Conservation (phyloP, 2,113 vertebrate species). For the Hucho hucho region DNA sequence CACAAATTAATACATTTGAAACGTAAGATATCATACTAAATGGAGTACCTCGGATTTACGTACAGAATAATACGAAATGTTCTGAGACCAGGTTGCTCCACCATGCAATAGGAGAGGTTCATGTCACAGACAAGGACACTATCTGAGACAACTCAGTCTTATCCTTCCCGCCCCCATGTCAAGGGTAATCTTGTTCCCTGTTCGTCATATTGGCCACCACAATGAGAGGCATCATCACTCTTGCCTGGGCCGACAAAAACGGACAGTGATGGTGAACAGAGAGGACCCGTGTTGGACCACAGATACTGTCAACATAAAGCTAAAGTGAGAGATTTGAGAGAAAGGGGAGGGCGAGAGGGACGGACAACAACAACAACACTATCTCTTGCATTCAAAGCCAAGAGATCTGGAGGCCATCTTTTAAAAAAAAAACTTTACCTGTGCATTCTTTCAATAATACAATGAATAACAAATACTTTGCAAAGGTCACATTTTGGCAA, state of each 20-base stretch:
- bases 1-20: no score
- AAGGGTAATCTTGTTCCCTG: constrained; percentile 51
- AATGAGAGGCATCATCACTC: constrained; percentile 47
- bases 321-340: constrained; percentile 28
- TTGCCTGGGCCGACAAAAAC: constrained; percentile 35
- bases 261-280: constrained; percentile 40
- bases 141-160: constrained; percentile 24
- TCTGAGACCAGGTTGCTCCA: neutral
- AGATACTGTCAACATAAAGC: constrained; percentile 36
- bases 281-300: constrained; percentile 24
- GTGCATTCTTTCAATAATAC: no score
- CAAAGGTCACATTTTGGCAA: no score
- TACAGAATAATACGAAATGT: no score
- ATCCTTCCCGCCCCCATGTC: constrained; percentile 42
- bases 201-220: constrained; percentile 49
- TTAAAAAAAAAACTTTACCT: neutral
- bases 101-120: constrained; percentile 10
- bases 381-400: constrained; percentile 1
- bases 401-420: neutral
- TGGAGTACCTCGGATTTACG: no score
- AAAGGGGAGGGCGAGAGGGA: neutral
- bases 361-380: constrained; percentile 1
- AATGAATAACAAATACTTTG: no score
- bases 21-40: no score
- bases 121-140: constrained; percentile 17